Percentiles rank a stretch among this genome's conserved stretches.
These are phyloP conservation scores for Phocides pigmalion DNA, from an alignment of 1,140 invertebrate genomes.

Conservation along the genomic window DNA sequence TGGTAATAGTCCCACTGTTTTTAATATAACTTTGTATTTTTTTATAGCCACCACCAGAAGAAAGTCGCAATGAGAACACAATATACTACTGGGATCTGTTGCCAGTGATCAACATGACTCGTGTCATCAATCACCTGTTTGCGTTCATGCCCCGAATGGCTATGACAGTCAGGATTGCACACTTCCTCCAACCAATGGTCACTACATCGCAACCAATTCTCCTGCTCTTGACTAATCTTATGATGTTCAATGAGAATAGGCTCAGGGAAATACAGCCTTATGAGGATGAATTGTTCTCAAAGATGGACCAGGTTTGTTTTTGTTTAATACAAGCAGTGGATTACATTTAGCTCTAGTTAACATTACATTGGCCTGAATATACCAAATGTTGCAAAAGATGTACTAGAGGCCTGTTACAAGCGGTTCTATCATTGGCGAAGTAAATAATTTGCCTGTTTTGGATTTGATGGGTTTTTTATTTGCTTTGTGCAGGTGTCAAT, in stretches of 20 bases:
- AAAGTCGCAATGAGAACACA: constrained; percentile 57
- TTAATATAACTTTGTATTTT: no score
- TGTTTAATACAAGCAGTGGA: no score
- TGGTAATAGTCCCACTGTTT: no score
- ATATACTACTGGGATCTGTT: constrained; percentile 68
- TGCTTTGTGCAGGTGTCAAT: no score
- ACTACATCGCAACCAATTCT: constrained; percentile 56
- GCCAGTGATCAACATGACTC: constrained; percentile 66
- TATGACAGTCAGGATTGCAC: constrained; percentile 44
- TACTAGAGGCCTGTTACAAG: no score
- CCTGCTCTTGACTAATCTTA: constrained; percentile 58
- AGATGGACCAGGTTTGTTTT: constrained; percentile 54
- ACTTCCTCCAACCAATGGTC: constrained; percentile 59
- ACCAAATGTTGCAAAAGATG: no score
- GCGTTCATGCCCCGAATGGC: constrained; percentile 47
- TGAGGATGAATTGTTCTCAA: constrained; percentile 64
- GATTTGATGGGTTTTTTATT: no score
- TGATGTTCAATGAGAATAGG: constrained; percentile 59
- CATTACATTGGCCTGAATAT: no score
- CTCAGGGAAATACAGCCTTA: constrained; percentile 51
- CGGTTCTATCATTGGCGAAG: no score
- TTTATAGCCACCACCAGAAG: constrained; percentile 63
- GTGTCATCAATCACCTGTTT: constrained; percentile 59
- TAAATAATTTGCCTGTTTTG: no score
- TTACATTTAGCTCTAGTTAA: no score